Evolutionary conservation across 2,797 vertebrate species (phyloP).

Genomic region (Zalophus californianus): DNA sequence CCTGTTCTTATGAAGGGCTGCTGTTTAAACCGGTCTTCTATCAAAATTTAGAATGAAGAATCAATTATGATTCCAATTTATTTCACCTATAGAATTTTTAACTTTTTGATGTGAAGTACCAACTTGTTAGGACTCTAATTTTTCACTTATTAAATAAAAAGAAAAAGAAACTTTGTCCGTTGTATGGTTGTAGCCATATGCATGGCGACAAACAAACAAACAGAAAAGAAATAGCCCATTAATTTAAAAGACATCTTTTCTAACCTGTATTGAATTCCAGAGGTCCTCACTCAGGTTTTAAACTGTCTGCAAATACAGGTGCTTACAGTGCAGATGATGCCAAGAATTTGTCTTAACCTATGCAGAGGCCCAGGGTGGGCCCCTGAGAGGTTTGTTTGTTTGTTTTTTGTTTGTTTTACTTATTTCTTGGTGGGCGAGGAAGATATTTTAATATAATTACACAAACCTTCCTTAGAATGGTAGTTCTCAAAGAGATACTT

Average conservation of each 20-base stretch:
- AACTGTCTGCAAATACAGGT: background rate
- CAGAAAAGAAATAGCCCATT: background rate
- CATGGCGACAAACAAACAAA: background rate
- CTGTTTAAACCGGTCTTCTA: background rate
- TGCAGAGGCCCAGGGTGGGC: background rate
- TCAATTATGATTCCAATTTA: background rate
- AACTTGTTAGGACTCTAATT: background rate
- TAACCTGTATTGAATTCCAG: background rate
- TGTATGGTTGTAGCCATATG: background rate
- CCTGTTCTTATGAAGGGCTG: constrained; percentile 1
- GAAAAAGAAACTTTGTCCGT: background rate
- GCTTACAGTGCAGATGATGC: background rate
- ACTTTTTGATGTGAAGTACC: constrained; percentile 24
- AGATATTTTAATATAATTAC: background rate
- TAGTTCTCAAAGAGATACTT: background rate
- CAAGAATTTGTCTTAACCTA: background rate
- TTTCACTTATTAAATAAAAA: constrained; percentile 39
- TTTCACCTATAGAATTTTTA: constrained; percentile 49
- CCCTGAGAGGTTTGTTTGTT: background rate
- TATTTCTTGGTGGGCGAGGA: background rate
- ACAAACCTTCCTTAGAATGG: background rate
- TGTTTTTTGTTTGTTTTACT: background rate
- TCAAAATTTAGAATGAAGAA: constrained; percentile 3
- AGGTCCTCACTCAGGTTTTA: background rate
- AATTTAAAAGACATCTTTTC: constrained; percentile 29